Evolutionary conservation across 2,888 invertebrate genomes (phyloP).

Genomic region (Microctonus hyperodae): DNA sequence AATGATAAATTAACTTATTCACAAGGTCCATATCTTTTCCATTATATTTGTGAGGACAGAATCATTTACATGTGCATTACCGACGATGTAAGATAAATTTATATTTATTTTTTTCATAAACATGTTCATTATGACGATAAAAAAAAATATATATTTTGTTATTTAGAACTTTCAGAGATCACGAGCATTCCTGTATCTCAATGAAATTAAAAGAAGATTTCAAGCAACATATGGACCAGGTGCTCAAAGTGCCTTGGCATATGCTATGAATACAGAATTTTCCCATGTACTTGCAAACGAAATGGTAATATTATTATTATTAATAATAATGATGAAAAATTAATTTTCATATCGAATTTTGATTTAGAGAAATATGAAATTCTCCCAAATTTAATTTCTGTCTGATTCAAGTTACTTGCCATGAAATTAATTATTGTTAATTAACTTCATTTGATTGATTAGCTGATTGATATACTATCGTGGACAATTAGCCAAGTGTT

Average conservation of each 20-base stretch:
- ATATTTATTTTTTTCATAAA: neutral
- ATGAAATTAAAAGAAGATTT: constrained; percentile 90
- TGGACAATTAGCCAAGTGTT: no score
- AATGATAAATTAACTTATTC: constrained; percentile 93
- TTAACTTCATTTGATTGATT: no score
- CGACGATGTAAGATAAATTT: constrained; percentile 78
- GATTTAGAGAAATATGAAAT: no score
- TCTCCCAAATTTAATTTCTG: no score
- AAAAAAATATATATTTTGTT: constrained; percentile 18
- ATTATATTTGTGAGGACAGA: constrained; percentile 86
- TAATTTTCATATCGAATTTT: no score
- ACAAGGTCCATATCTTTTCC: constrained; percentile 92
- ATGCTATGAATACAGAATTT: constrained; percentile 96
- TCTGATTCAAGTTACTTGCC: no score
- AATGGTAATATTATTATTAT: constrained; percentile 71
- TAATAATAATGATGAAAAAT: no score
- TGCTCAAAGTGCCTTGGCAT: constrained; percentile 87
- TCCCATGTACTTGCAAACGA: constrained; percentile 83
- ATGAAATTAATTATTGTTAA: no score
- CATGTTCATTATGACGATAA: neutral
- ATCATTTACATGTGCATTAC: constrained; percentile 95
- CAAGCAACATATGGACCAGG: constrained; percentile 80
- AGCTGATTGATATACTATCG: no score
- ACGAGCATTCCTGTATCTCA: constrained; percentile 87
- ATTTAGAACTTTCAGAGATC: constrained; percentile 91